phyloP scores from a whole-genome alignment of 2,888 invertebrate genomes.

The Venustoraphidia nigricollis region DNA sequence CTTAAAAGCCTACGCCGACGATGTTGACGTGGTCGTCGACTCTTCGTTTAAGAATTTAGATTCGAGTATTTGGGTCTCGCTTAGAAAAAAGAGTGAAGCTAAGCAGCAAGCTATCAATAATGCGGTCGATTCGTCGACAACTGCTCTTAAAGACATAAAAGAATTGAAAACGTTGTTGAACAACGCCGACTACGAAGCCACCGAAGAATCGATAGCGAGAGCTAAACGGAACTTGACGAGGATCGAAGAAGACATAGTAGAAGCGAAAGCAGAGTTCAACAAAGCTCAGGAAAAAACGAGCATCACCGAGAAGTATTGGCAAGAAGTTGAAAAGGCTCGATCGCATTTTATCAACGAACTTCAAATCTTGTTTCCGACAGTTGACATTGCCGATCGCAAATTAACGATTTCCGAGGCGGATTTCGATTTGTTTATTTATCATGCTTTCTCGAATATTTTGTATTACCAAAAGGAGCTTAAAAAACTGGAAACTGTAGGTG shows the following conservation, averaged over 20 bases:
- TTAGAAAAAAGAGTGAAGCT: conserved; percentile 39
- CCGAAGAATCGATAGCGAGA: conserved; percentile 29
- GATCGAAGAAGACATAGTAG: conserved; percentile 38
- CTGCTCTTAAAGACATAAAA: conserved; percentile 22
- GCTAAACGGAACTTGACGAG: conserved; percentile 38
- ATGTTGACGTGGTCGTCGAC: conserved; percentile 41
- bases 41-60: conserved; percentile 42
- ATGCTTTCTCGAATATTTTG: conserved; percentile 61
- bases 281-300: conserved; percentile 37
- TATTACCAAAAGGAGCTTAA: conserved; percentile 64
- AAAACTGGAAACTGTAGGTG: conserved; percentile 48
- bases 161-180: conserved; percentile 28
- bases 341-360: conserved; percentile 47
- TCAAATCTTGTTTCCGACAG: conserved; percentile 54
- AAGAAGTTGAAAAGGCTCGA: conserved; percentile 50
- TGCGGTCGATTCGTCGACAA: not conserved
- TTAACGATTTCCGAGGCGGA: conserved; percentile 44
- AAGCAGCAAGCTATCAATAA: conserved; percentile 13
- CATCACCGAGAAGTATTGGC: conserved; percentile 69
- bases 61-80: conserved; percentile 34
- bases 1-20: conserved; percentile 38
- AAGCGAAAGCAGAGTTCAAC: conserved; percentile 41
- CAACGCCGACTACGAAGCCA: conserved; percentile 25
- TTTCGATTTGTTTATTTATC: conserved; percentile 61
- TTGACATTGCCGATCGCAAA: conserved; percentile 50